Percentiles rank a stretch among this genome's conserved stretches.
These are phyloP conservation scores for Machimus rusticus DNA, from an alignment of 2,888 invertebrate species.

Conservation along the genomic window DNA sequence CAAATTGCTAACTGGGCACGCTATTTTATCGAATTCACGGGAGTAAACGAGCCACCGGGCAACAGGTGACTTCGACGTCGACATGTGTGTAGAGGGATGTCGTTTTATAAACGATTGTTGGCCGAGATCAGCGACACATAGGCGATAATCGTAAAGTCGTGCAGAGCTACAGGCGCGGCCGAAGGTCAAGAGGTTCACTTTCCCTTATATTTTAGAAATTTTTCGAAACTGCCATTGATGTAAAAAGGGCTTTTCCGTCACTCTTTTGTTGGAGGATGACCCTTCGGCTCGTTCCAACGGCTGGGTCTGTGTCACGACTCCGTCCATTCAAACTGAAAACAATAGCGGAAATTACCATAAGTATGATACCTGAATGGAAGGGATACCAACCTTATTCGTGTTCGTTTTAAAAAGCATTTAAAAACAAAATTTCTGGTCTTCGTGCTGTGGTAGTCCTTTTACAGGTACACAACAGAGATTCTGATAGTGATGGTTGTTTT, in stretches of 20 bases:
- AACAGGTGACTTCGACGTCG: not conserved
- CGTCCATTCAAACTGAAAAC: not conserved
- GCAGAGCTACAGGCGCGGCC: not conserved
- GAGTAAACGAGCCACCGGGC: not conserved
- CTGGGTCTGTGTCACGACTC: not conserved
- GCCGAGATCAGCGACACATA: not conserved
- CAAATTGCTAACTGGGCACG: slow-evolving; percentile 4
- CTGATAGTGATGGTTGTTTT: not conserved
- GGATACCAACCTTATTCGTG: not conserved
- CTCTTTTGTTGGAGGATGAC: not conserved
- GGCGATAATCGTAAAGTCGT: not conserved
- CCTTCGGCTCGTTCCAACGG: not conserved
- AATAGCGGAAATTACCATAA: not conserved
- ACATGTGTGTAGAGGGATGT: not conserved
- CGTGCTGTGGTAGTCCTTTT: not conserved
- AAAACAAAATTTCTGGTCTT: not conserved
- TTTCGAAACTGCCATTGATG: not conserved
- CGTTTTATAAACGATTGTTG: not conserved
- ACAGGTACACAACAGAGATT: not conserved
- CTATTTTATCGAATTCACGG: not conserved
- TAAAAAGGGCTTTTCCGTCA: not conserved
- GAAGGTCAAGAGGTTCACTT: not conserved
- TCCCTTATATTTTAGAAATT: not conserved
- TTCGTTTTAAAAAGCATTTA: not conserved
- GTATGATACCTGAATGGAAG: not conserved